Base-by-base conservation (phyloP, 2,797 vertebrate genomes). In the Delichon dasypus region DNA sequence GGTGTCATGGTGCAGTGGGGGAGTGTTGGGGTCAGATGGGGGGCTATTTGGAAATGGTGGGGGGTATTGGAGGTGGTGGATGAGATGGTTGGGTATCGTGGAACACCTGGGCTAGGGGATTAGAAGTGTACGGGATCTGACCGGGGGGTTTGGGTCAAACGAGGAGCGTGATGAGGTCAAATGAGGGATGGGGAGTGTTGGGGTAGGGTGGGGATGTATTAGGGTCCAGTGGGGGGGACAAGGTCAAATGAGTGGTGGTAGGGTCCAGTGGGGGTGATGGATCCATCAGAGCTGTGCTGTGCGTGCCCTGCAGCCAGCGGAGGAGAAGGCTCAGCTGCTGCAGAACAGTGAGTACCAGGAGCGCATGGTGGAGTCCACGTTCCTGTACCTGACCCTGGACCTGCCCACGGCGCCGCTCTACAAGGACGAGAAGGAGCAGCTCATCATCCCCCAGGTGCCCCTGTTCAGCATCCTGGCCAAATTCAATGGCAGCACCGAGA, bases 361-460 rank as follows among this genome's bases (percentile, higher is more conserved):
- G 96, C 98, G 98, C 54, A 99, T 99, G 98, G 98, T 98, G 2
- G 99, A 99, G 81, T 99, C 99, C 50, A 98, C 98, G 2, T 99
- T 99, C 94, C 98, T 99, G 96, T 99, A 99, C 97, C 97, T 99
- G 88, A 99, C 99, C 0, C 97, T 99, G 78, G 99, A 99, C 97
- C 98, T 99, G 8, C 99, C 99, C 54, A 99, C 99, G 0, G 99
- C 99, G 6, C 99, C 99, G 0, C 98, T 99, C 40, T 99, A 99
- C 95, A 99, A 99, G 97, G 99, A 99, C 0, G 99, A 99, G 97
- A 99, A 99, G 92, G 99, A 99, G 97, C 99, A 99, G 97, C 98
- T 99, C 10, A 99, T 99, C 48, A 99, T 99, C 91, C 99, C 99
- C 5, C 99, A 99, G 95, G 99, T 99, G 47, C 99, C 99, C 0